Base-by-base conservation (phyloP, 2,797 vertebrate genomes). In the Dryobates pubescens region DNA sequence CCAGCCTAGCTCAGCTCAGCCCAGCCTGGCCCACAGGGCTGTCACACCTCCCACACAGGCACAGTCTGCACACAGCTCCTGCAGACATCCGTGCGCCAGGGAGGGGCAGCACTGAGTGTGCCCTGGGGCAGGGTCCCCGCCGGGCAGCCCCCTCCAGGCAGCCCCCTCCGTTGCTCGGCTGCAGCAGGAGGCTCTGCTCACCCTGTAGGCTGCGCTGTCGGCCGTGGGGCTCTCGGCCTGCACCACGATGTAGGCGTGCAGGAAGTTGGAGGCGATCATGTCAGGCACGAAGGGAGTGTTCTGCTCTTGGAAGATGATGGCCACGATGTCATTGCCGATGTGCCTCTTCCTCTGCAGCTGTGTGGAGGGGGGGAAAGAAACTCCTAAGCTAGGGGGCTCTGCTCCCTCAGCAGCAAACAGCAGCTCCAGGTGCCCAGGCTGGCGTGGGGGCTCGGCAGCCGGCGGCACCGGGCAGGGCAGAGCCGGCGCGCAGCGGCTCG, bases 181-280 rank as follows among this genome's bases (percentile, higher is more conserved):
- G 5, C 30, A 54, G 63, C 29, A 41, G 9, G 34, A 30, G 0
- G 29, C 2, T 16, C 14, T 74, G 70, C 96, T 90, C 98, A 99
- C 99, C 99, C 98, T 99, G 97, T 99, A 99, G 0, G 97, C 96
- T 0, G 98, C 95, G 57, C 96, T 89, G 4, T 99, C 98, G 0
- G 98, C 97, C 54, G 98, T 98, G 0, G 97, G 96, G 94, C 98
- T 98, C 71, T 99, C 99, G 4, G 94, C 98, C 97, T 99, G 99
- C 91, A 99, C 98, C 10, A 99, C 98, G 2, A 99, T 97, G 41
- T 99, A 99, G n/a, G 99, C 98, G 0, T 99, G 99, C 77, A 99
- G 97, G 96, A 99, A 99, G 96, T 99, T 99, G 84, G 99, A 99
- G 78, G 99, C 99, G 4, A 99, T 99, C 98, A 99, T 99, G 97